Evolutionary conservation across 2,113 vertebrate species (phyloP).

Genomic region (Acanthochromis polyacanthus): DNA sequence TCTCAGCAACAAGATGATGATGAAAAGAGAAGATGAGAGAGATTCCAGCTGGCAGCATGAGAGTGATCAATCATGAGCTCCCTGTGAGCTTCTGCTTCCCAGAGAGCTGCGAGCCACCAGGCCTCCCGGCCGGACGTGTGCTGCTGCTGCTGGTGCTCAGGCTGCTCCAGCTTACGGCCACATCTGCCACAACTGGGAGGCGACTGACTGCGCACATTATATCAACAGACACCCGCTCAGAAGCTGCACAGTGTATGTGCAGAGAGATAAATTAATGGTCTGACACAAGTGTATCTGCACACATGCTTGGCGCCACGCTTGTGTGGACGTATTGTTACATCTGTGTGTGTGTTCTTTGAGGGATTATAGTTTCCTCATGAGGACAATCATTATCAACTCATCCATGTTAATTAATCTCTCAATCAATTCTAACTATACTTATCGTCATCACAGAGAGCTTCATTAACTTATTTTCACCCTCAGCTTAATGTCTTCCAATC

Average conservation of each 20-base stretch:
- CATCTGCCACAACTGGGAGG: slow-evolving; percentile 71
- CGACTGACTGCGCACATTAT: slow-evolving; percentile 72
- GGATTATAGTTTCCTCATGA: slow-evolving; percentile 9
- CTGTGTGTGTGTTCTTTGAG: slow-evolving; percentile 24
- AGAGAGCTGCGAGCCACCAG: slow-evolving; percentile 58
- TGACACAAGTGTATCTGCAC: slow-evolving; percentile 11
- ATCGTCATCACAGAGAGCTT: slow-evolving; percentile 26
- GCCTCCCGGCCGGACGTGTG: slow-evolving; percentile 26
- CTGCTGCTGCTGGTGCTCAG: slow-evolving; percentile 38
- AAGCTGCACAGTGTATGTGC: slow-evolving; percentile 22
- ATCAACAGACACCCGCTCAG: slow-evolving; percentile 58
- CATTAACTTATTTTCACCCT: slow-evolving; percentile 54
- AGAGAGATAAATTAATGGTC: slow-evolving; percentile 50
- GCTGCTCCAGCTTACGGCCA: slow-evolving; percentile 58
- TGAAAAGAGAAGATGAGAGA: slow-evolving; percentile 69
- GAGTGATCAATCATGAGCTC: slow-evolving; percentile 68
- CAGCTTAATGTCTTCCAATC: slow-evolving; percentile 18
- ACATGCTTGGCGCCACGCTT: slow-evolving; percentile 6
- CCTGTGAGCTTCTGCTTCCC: slow-evolving; percentile 59
- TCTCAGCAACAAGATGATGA: slow-evolving; percentile 34
- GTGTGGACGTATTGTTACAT: neutral
- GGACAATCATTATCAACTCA: slow-evolving; percentile 11
- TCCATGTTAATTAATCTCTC: slow-evolving; percentile 24
- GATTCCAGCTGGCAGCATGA: slow-evolving; percentile 69
- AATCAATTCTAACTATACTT: slow-evolving; percentile 18